phyloP scores from a whole-genome alignment of 2,797 vertebrate genomes.

The Poecilia gillii region DNA sequence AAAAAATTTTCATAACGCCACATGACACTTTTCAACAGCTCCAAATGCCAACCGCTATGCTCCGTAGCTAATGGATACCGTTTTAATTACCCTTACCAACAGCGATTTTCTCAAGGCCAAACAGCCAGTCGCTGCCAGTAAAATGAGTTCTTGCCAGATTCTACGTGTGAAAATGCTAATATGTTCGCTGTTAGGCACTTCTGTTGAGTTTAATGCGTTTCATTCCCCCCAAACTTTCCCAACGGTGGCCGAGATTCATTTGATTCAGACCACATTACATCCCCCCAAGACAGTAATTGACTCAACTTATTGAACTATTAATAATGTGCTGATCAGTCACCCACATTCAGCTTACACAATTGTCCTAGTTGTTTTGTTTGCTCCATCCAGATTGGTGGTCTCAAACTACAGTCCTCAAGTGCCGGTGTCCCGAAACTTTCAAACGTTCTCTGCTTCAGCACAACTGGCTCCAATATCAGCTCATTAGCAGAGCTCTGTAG shows the following conservation, averaged over 20 bases:
- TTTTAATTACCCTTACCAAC: background rate
- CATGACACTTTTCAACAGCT: constrained; percentile 7
- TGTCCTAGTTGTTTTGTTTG: background rate
- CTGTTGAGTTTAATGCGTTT: background rate
- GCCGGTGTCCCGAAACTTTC: background rate
- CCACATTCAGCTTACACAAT: background rate
- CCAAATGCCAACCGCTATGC: background rate
- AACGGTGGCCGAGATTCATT: background rate
- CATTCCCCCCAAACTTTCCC: background rate
- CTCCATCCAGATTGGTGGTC: background rate
- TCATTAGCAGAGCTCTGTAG: no score
- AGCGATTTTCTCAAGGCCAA: constrained; percentile 6
- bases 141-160: background rate
- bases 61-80: background rate
- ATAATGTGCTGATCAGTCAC: background rate
- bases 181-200: background rate
- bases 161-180: background rate
- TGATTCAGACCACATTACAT: background rate
- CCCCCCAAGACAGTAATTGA: constrained; percentile 5
- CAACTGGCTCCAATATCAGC: no score
- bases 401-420: no score
- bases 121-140: background rate
- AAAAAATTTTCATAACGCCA: constrained; percentile 1
- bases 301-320: background rate
- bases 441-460: no score